These are phyloP conservation scores for Apodemus speciosus DNA, from an alignment of 2,113 vertebrate species.

Conservation along the genomic window DNA sequence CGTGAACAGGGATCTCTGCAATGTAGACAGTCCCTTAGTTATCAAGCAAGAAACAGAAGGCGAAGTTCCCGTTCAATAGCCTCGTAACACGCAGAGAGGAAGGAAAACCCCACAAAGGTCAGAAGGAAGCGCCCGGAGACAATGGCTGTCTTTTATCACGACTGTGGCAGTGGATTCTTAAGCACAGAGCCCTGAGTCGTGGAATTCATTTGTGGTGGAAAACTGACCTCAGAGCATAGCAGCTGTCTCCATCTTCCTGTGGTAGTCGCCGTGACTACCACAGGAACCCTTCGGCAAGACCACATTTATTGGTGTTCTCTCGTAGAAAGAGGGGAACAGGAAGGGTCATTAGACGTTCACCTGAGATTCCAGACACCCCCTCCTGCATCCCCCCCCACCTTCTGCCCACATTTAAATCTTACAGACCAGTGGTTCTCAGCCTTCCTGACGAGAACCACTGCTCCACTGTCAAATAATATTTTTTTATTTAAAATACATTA, in stretches of 20 bases:
- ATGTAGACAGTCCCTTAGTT: background rate
- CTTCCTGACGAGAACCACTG: background rate
- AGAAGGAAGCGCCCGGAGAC: background rate
- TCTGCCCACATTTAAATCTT: too few species aligned
- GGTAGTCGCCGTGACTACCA: background rate
- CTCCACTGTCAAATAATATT: background rate
- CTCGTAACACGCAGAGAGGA: background rate
- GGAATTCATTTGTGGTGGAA: background rate
- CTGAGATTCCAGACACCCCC: background rate
- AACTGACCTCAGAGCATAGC: background rate
- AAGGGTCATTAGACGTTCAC: background rate
- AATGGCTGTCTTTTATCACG: background rate
- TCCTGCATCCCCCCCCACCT: background rate
- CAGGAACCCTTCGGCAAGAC: background rate
- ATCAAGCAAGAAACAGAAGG: slow-evolving; percentile 5
- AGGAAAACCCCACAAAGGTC: background rate
- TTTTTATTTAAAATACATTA: background rate
- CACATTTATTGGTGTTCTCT: background rate
- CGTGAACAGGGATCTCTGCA: background rate
- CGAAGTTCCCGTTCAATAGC: background rate
- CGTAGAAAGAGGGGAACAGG: too few species aligned
- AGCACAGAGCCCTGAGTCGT: background rate
- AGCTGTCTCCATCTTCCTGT: too few species aligned
- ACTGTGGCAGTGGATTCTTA: background rate
- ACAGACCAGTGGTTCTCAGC: background rate